These are phyloP conservation scores for Pararge aegeria DNA, from an alignment of 1,140 invertebrate genomes.

Conservation along the genomic window DNA sequence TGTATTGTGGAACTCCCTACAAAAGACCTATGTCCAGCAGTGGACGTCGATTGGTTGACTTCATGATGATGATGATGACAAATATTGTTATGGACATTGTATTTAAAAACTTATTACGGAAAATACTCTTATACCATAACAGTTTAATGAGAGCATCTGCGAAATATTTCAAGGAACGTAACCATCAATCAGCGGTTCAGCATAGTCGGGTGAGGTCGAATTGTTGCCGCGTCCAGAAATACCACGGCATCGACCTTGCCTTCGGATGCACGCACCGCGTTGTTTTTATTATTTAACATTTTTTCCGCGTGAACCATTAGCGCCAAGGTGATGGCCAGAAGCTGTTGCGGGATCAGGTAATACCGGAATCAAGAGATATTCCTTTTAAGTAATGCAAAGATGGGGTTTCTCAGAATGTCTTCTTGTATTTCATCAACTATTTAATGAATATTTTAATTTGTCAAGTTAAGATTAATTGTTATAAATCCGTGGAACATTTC, in stretches of 20 bases:
- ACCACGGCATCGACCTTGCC: conserved; percentile 71
- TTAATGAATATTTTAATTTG: no score
- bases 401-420: no score
- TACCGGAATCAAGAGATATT: background rate
- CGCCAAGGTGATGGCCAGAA: conserved; percentile 65
- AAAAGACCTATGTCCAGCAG: no score
- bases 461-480: no score
- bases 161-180: conserved; percentile 59
- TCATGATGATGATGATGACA: no score
- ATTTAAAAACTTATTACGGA: background rate
- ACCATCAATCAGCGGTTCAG: conserved; percentile 63
- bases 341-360: conserved; percentile 12
- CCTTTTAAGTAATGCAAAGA: no score
- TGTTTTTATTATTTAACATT: conserved; percentile 73
- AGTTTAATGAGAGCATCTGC: conserved; percentile 44
- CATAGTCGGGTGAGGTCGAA: conserved; percentile 56
- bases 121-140: conserved; percentile 32
- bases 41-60: no score
- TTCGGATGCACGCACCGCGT: conserved; percentile 59
- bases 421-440: no score
- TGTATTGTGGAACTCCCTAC: no score
- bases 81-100: background rate
- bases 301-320: conserved; percentile 48
- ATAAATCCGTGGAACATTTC: no score
- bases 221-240: conserved; percentile 67